Conservation (phyloP, 2,113 vertebrate species). For the Eira barbara region DNA sequence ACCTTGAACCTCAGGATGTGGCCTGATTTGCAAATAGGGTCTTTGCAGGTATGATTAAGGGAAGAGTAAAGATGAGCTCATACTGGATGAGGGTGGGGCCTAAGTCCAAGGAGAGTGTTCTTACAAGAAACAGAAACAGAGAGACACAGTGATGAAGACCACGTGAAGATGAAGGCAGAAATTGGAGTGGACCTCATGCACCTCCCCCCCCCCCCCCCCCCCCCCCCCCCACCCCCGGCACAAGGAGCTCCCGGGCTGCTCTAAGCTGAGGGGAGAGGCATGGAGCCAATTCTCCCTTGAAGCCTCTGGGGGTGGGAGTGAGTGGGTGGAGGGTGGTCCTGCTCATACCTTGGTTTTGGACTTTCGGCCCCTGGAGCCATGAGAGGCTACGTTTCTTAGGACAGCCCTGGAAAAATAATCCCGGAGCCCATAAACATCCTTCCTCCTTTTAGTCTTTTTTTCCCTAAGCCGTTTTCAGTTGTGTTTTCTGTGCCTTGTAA, state of each 20-base stretch:
- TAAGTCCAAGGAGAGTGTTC: not conserved
- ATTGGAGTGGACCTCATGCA: no score
- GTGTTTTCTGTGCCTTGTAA: not conserved
- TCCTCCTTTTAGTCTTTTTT: not conserved
- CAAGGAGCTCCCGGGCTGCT: accelerated
- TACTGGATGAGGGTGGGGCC: no score
- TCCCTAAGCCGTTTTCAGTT: not conserved
- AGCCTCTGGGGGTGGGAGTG: no score
- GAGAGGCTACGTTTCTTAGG: not conserved
- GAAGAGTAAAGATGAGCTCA: not conserved
- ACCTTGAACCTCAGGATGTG: not conserved
- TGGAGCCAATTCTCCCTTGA: not conserved
- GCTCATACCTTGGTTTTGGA: not conserved
- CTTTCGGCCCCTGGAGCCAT: not conserved
- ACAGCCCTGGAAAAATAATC: not conserved
- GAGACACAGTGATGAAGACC: no score
- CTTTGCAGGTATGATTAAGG: not conserved
- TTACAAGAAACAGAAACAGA: not conserved
- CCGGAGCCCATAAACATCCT: not conserved
- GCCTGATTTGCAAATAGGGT: not conserved
- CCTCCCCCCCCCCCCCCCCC: no score
- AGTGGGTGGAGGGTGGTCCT: not conserved
- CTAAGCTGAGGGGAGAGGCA: not conserved
- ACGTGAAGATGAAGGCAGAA: not conserved
- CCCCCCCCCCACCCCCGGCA: accelerated